These are phyloP conservation scores for Epizoanthus ramosus DNA, from an alignment of 92 coral and sea anemone species.

Conservation along the genomic window DNA sequence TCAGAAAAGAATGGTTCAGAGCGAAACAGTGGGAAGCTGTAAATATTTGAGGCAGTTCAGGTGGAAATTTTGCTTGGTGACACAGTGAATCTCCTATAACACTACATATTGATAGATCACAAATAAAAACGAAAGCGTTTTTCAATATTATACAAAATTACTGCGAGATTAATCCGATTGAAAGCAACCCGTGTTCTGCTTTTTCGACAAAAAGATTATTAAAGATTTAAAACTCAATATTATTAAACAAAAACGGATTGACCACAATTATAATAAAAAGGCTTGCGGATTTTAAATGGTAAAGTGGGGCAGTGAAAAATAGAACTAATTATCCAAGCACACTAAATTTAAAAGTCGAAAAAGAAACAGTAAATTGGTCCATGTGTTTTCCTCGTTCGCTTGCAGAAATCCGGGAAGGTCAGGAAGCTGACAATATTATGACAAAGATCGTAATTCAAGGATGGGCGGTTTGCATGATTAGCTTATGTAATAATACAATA, in stretches of 20 bases:
- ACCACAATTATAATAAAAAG: conserved; percentile 8
- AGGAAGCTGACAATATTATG: not conserved
- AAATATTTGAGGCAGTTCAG: not conserved
- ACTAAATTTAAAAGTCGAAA: conserved; percentile 28
- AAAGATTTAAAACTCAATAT: conserved; percentile 7
- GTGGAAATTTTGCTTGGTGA: not conserved
- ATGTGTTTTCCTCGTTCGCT: not conserved
- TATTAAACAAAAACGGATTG: conserved; percentile 9
- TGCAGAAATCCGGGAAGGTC: not conserved
- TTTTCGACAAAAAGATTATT: not conserved
- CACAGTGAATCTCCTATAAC: not conserved
- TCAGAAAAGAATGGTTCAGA: not conserved
- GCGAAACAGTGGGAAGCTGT: conserved; percentile 5
- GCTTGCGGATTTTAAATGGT: not conserved
- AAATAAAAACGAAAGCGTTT: not conserved
- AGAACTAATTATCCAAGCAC: conserved; percentile 14
- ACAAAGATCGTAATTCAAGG: not conserved
- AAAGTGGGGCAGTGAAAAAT: conserved; percentile 6
- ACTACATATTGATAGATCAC: not conserved
- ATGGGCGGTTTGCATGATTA: not conserved
- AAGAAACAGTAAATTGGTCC: too few species aligned
- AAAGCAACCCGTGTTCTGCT: not conserved
- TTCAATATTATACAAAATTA: conserved; percentile 5
- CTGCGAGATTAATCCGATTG: not conserved
- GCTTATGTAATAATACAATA: not conserved